phyloP scores from a whole-genome alignment of 92 coral and sea anemone genomes.

The Micromussa lordhowensis region DNA sequence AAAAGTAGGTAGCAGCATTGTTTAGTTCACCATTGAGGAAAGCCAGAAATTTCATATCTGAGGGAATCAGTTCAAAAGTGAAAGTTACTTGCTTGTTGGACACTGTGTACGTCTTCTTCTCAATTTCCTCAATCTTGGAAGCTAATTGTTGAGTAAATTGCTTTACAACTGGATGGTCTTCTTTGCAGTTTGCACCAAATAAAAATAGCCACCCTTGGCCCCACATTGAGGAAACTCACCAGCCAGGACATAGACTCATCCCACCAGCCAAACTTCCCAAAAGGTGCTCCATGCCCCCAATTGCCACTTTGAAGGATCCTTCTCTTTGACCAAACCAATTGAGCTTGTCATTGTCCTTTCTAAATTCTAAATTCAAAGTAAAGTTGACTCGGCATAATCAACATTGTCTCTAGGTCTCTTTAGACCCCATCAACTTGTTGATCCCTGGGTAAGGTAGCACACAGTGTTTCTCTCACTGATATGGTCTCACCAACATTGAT shows the following conservation, averaged over 20 bases:
- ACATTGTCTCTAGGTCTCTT: constrained; percentile 62
- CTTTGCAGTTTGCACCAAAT: constrained; percentile 65
- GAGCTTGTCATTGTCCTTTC: constrained; percentile 62
- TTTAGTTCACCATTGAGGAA: constrained; percentile 72
- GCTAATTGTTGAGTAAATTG: constrained; percentile 26
- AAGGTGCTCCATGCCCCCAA: constrained; percentile 84
- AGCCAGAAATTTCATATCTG: constrained; percentile 78
- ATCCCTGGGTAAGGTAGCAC: constrained; percentile 57
- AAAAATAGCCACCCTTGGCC: constrained; percentile 65
- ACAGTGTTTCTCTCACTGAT: constrained; percentile 60
- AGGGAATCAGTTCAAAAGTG: constrained; percentile 64
- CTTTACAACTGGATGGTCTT: constrained; percentile 47
- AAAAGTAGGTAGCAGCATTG: constrained; percentile 74
- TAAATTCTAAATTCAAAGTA: constrained; percentile 47
- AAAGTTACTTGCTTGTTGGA: constrained; percentile 59
- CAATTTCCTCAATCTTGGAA: constrained; percentile 35
- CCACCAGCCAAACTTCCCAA: constrained; percentile 80
- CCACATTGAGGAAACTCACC: constrained; percentile 76
- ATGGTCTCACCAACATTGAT: constrained; percentile 57
- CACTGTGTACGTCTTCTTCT: constrained; percentile 46
- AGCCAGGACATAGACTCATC: constrained; percentile 75
- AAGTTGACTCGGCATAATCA: constrained; percentile 33
- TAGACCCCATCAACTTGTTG: constrained; percentile 69
- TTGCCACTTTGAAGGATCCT: constrained; percentile 51
- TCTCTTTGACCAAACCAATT: constrained; percentile 63